These are phyloP conservation scores for Leptopilina myrica DNA, from an alignment of 2,888 invertebrate species.

Conservation along the genomic window DNA sequence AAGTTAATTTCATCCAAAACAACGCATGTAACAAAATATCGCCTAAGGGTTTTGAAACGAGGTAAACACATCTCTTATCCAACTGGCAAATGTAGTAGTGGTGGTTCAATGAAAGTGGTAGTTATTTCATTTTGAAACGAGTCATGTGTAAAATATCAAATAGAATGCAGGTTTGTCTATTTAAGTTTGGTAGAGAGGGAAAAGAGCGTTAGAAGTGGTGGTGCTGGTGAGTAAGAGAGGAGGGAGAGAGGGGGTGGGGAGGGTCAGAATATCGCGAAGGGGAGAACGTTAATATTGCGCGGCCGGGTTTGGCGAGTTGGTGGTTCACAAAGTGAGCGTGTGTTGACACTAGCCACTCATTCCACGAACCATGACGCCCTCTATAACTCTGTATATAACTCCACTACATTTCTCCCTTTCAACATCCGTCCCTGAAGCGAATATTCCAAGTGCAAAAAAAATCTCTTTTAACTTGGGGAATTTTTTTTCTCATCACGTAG, in stretches of 20 bases:
- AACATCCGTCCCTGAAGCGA: conserved; percentile 54
- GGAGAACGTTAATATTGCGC: conserved; percentile 73
- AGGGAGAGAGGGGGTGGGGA: conserved; percentile 56
- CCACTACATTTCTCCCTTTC: conserved; percentile 56
- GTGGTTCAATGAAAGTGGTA: conserved; percentile 60
- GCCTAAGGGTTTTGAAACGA: conserved; percentile 5
- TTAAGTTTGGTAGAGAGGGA: conserved; percentile 60
- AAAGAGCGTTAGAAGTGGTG: conserved; percentile 43
- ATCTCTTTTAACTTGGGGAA: conserved; percentile 30
- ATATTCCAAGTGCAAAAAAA: conserved; percentile 25
- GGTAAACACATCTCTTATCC: conserved; percentile 47
- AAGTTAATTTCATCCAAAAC: conserved; percentile 22
- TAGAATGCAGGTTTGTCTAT: conserved; percentile 71
- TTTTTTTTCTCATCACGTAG: conserved; percentile 25
- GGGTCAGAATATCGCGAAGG: conserved; percentile 50
- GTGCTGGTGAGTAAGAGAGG: conserved; percentile 42
- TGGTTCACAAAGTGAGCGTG: conserved; percentile 74
- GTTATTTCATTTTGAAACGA: conserved; percentile 69
- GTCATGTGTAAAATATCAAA: conserved; percentile 73
- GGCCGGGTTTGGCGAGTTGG: conserved; percentile 70
- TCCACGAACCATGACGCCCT: conserved; percentile 56
- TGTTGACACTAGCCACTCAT: conserved; percentile 74
- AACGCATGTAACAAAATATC: conserved; percentile 3
- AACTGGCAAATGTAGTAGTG: conserved; percentile 48
- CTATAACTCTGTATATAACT: conserved; percentile 48